Base-by-base conservation (phyloP, 2,888 invertebrate genomes). In the Amphimallon solstitiale region DNA sequence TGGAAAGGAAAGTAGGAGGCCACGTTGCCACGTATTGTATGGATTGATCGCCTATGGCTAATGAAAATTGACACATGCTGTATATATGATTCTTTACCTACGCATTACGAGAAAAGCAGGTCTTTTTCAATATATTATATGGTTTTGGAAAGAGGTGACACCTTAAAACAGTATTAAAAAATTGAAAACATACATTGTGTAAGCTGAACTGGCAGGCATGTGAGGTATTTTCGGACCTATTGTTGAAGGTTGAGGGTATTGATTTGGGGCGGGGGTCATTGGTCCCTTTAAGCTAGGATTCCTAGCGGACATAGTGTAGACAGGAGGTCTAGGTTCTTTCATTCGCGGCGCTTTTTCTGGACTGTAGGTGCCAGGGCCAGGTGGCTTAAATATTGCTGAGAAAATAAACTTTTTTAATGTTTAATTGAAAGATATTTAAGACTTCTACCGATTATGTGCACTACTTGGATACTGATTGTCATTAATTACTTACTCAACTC, bases 321-420 rank as follows among this genome's bases (percentile, higher is more conserved):
- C 81, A 2, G 90, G 90, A 21, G 89, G 84, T 60, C 86, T 83
- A 34, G 81, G 82, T 54, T 85, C 85, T 73, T 83, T 85, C 79
- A 85, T 84, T 15, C 85, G 82, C 4, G 82, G 82, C 66, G 85
- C 86, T 66, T 84, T 83, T 77, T 89, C 87, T 0, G 88, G 87
- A 10, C 84, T 85, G 79, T 90, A 89, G 10, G 88, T 86, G 2
- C 88, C 89, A 0, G 90, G 90, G 0, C 90, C 90, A 6, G 90
- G 89, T 49, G 85, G 85, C 51, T 69, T 73, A 69, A 80, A 82
- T 9, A 38, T 12, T 12, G 61, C 82, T 80, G 63, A 45, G 72
- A 67, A 15, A 62, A 1, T 19, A 34, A 43, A 2, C 10, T 45
- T 45, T 5, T 45, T 45, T 45, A 17, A 19, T 17, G 19, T 45